These are phyloP conservation scores for Acanthisitta chloris DNA, from an alignment of 2,113 vertebrate genomes.

Conservation along the genomic window DNA sequence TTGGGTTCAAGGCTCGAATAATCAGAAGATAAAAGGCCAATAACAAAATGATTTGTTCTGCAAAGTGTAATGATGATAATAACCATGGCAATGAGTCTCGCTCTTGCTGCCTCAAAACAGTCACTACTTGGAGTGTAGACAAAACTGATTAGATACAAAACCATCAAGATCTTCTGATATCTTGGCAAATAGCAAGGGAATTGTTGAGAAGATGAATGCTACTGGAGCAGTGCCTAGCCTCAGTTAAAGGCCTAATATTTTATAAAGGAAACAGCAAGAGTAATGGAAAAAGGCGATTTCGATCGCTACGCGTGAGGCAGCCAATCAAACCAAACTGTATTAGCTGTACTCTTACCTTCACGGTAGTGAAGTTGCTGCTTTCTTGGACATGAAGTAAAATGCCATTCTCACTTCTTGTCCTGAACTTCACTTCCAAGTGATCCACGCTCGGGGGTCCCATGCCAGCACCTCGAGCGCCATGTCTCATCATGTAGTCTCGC, in stretches of 20 bases:
- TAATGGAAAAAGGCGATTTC: constrained; percentile 41
- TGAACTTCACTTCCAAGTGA: constrained; percentile 90
- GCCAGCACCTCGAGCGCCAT: constrained; percentile 19
- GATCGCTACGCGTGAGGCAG: neutral
- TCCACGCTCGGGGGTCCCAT: constrained; percentile 32
- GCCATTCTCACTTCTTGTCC: constrained; percentile 90
- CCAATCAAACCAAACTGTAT: neutral
- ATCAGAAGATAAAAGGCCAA: constrained; percentile 40
- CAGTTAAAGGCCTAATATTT: constrained; percentile 58
- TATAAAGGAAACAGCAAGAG: constrained; percentile 53
- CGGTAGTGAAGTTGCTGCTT: constrained; percentile 93
- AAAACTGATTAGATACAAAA: constrained; percentile 69
- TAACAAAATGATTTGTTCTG: constrained; percentile 41
- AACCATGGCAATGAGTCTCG: constrained; percentile 40
- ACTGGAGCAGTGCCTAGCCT: constrained; percentile 70
- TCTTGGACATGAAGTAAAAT: constrained; percentile 90
- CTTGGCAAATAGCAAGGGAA: constrained; percentile 56
- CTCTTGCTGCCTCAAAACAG: constrained; percentile 11
- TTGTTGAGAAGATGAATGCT: constrained; percentile 65
- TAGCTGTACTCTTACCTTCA: constrained; percentile 80
- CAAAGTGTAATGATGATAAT: constrained; percentile 63
- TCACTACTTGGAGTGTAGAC: constrained; percentile 51
- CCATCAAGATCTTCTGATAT: constrained; percentile 59
- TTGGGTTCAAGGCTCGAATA: neutral
- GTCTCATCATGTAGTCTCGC: constrained; percentile 83